A percentile compares a stretch with the other conserved stretches of the same genome.
phyloP scores from a whole-genome alignment of 2,113 vertebrate genomes.

The Eulemur macaco region DNA sequence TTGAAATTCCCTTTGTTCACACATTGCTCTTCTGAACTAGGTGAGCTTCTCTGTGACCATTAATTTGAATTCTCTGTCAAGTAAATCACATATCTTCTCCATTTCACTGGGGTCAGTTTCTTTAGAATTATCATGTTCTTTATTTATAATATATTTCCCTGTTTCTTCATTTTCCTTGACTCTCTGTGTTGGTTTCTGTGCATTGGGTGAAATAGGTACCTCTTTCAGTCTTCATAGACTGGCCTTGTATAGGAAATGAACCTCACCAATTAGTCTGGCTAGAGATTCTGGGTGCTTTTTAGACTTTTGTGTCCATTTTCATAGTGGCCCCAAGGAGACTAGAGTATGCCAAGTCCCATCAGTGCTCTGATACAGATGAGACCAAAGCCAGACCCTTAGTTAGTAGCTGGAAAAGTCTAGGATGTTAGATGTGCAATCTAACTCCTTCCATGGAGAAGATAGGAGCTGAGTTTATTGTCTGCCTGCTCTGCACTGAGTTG shows the following conservation, averaged over 20 bases:
- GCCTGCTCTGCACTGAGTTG: not conserved
- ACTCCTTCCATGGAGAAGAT: not conserved
- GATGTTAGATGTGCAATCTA: too few species aligned
- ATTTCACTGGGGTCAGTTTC: not conserved
- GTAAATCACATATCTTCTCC: not conserved
- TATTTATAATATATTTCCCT: not conserved
- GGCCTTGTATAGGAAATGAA: not conserved
- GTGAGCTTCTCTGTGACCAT: not conserved
- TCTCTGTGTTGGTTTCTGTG: not conserved
- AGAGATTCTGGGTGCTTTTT: not conserved
- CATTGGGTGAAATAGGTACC: not conserved
- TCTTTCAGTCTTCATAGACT: not conserved
- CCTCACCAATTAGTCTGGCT: not conserved
- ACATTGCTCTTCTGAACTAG: not conserved
- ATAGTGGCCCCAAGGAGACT: not conserved
- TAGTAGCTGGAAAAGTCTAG: not conserved
- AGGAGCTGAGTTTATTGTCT: not conserved
- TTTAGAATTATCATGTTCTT: not conserved
- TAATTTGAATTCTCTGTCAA: not conserved
- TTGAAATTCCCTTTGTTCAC: not conserved
- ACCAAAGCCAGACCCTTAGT: not conserved
- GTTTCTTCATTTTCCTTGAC: not conserved
- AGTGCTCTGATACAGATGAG: not conserved
- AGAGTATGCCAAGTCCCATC: not conserved
- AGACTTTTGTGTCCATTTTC: not conserved